These are phyloP conservation scores for Notodonta ziczac DNA, from an alignment of 2,888 invertebrate genomes.

Conservation along the genomic window DNA sequence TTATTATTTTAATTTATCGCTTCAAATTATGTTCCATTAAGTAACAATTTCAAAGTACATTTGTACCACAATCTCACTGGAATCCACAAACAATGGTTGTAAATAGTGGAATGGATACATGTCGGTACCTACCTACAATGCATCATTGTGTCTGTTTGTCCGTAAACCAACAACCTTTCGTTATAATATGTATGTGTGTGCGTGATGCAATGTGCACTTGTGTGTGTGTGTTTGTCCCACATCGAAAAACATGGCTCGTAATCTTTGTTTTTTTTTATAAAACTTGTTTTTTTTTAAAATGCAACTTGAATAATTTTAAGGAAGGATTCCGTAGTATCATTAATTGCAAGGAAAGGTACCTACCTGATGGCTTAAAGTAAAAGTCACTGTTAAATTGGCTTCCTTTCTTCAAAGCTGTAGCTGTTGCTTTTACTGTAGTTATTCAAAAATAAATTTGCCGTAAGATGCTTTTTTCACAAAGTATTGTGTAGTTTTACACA, in stretches of 20 bases:
- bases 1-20: too few species aligned
- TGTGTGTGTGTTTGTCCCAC: neutral
- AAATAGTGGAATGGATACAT: slow-evolving; percentile 4
- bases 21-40: neutral
- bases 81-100: slow-evolving; percentile 19
- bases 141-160: slow-evolving; percentile 15
- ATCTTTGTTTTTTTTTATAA: neutral
- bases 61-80: slow-evolving; percentile 9
- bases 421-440: too few species aligned
- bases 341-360: neutral
- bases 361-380: too few species aligned
- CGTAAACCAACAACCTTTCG: slow-evolving; percentile 12
- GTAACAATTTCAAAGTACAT: slow-evolving; percentile 9
- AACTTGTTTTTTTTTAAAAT: neutral
- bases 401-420: too few species aligned
- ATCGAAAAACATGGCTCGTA: neutral
- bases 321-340: neutral
- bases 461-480: too few species aligned
- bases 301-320: neutral
- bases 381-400: too few species aligned
- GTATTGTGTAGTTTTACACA: too few species aligned
- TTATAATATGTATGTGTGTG: neutral
- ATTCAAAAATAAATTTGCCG: too few species aligned
- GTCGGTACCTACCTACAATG: slow-evolving; percentile 9
- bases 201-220: neutral